Conservation (phyloP, 2,113 vertebrate genomes). For the Phaetusa simplex region DNA sequence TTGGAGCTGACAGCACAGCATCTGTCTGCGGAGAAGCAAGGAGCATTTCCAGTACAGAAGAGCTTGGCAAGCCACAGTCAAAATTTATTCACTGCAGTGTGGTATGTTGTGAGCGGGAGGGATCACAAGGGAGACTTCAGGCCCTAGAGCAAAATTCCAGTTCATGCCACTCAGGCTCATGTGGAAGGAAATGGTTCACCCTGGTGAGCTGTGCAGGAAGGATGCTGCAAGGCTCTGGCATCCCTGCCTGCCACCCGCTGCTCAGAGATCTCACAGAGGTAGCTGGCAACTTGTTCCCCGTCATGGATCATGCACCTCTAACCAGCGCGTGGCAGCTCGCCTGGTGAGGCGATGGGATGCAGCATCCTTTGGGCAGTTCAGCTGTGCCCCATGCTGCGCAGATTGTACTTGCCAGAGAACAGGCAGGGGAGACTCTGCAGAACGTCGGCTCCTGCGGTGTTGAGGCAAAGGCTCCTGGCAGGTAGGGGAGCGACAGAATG, state of each 20-base stretch:
- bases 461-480: background rate
- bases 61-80: background rate
- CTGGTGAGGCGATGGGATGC: background rate
- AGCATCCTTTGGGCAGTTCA: background rate
- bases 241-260: background rate
- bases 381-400: background rate
- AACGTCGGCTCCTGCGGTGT: background rate
- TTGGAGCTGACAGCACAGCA: background rate
- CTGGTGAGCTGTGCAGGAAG: background rate
- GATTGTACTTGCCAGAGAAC: background rate
- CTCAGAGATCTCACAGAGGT: background rate
- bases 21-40: background rate
- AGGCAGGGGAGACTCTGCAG: background rate
- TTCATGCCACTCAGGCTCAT: background rate
- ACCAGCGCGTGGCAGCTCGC: accelerated
- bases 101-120: background rate
- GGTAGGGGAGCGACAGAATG: accelerated
- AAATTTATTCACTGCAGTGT: background rate
- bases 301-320: background rate
- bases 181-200: background rate
- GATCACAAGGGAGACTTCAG: background rate
- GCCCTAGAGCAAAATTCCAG: background rate
- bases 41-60: background rate
- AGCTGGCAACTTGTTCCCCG: background rate
- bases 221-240: background rate